Evolutionary conservation across 2,797 vertebrate genomes (phyloP), one percentile per base, ranked within the genome.

Genomic region (Pelodytes ibericus): DNA sequence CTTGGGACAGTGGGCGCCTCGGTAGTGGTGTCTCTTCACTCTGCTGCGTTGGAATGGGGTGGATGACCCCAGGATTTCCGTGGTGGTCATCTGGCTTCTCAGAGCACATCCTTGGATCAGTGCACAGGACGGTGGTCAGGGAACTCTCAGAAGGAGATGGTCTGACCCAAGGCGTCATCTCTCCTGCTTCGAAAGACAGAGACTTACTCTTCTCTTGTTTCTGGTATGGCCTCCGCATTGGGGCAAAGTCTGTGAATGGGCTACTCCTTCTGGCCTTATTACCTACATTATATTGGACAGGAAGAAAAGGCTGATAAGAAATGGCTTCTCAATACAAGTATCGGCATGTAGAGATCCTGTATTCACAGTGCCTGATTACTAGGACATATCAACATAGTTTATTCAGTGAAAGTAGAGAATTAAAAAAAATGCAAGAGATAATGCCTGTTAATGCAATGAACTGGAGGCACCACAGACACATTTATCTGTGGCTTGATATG

Each of bases 91-190:
- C n/a, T 44, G 33, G 39, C 33, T 72, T 39, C 11, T 24, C 61
- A 0, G 25, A 0, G 2, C 2, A 1, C n/a, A 10, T 10, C 3
- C 0, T 1, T 30, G 69, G 51, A 44, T 75, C 39, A 44, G 71
- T 56, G 15, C 0, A 1, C 30, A 73, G 2, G 84, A 92, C 84
- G 44, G 82, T 79, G 3, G 82, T 68, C 31, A 91, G 92, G 53
- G 91, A 93, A 49, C 89, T 88, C 9, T 91, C 88, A 0, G 87
- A 85, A 30, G 87, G 84, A 47, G 81, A 84, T 20, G 84, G 80
- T 20, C 81, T 74, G 24, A 82, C 85, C 90, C 89, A 93, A 0
- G 91, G 90, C 0, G 89, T 71, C 78, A 92, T 83, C 64, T 74
- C 62, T 18, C 0, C 0, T 0, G 27, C 20, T 20, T 13, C 18